Evolutionary conservation across 2,797 vertebrate species (phyloP).

Genomic region (Nothura maculosa): DNA sequence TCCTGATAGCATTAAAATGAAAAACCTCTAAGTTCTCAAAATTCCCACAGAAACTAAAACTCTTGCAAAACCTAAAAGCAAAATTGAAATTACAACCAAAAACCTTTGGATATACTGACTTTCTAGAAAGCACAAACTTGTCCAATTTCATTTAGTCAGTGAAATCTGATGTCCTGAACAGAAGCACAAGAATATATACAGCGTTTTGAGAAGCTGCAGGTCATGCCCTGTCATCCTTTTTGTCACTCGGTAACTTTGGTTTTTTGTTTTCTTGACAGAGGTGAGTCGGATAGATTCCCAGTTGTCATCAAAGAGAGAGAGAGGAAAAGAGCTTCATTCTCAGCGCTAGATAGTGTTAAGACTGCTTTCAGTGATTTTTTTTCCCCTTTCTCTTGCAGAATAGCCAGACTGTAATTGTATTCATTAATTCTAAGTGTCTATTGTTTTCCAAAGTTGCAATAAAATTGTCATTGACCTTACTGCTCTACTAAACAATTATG

Average conservation of each 20-base stretch:
- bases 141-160: background rate
- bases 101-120: background rate
- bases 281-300: background rate
- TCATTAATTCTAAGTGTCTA: background rate
- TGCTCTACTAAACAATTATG: background rate
- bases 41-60: background rate
- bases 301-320: background rate
- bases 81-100: background rate
- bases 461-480: background rate
- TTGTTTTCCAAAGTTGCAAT: background rate
- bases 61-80: background rate
- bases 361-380: background rate
- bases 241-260: background rate
- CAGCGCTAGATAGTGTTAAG: background rate
- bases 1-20: background rate
- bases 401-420: background rate
- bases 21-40: background rate
- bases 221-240: background rate
- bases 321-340: background rate
- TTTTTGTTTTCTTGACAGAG: slow-evolving; percentile 29
- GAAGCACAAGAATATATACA: background rate
- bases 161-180: background rate
- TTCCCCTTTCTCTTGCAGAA: background rate
- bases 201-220: background rate
- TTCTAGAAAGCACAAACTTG: background rate